A percentile compares a stretch with the other conserved stretches of the same genome.
Conservation (phyloP, 2,113 vertebrate genomes). For the Mobula birostris region DNA sequence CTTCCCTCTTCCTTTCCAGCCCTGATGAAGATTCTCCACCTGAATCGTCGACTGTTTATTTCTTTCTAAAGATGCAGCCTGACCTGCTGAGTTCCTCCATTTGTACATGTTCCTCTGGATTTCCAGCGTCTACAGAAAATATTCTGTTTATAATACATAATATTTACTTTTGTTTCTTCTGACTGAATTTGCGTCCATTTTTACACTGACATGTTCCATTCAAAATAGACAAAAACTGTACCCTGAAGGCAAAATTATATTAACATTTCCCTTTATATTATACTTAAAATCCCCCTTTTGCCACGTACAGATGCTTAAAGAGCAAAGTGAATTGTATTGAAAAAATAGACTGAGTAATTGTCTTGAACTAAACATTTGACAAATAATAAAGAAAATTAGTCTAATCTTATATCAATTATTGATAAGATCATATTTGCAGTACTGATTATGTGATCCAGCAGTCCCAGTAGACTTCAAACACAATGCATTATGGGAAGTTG, state of each 20-base stretch:
- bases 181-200: neutral
- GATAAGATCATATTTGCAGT: neutral
- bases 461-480: neutral
- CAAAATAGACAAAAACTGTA: neutral
- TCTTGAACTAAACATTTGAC: neutral
- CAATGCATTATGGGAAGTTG: neutral
- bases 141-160: neutral
- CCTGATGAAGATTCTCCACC: no score
- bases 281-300: neutral
- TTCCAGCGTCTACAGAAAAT: neutral
- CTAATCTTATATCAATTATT: neutral
- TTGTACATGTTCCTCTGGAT: no score
- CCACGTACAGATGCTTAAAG: neutral
- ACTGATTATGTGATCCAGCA: neutral
- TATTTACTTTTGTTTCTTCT: neutral
- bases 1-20: no score
- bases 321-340: neutral
- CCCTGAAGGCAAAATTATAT: neutral
- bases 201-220: neutral
- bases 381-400: constrained; percentile 4
- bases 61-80: no score
- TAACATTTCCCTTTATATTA: no score
- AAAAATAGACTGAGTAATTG: neutral
- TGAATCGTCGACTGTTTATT: no score
- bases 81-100: no score